Conservation (phyloP, 2,797 vertebrate species). For the Mus caroli region DNA sequence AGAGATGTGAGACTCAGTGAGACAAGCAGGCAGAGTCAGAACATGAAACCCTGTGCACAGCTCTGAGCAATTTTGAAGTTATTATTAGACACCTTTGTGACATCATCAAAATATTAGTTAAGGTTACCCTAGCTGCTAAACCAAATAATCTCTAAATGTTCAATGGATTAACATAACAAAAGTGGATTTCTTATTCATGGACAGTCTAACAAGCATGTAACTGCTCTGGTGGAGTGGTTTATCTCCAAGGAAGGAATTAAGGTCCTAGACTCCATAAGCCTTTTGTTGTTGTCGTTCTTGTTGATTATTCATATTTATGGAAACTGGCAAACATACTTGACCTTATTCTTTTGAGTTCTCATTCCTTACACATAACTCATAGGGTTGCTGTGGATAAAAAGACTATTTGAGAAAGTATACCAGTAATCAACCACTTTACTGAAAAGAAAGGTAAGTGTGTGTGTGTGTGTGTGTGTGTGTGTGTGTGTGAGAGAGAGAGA, state of each 20-base stretch:
- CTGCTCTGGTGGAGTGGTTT: neutral
- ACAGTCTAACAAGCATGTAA: neutral
- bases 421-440: neutral
- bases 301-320: too few relatives aligned
- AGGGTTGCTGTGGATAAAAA: neutral
- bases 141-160: conserved; percentile 29
- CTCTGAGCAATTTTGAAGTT: conserved; percentile 3
- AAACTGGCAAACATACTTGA: too few relatives aligned
- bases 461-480: neutral
- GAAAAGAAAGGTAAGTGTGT: neutral
- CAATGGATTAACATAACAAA: neutral
- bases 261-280: neutral
- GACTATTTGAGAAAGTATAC: neutral
- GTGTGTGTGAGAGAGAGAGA: neutral
- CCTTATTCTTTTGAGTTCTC: neutral
- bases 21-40: neutral
- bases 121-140: neutral
- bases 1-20: neutral
- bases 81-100: conserved; percentile 32
- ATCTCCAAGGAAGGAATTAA: neutral
- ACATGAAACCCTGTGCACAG: neutral
- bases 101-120: conserved; percentile 40
- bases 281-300: too few relatives aligned
- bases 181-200: neutral
- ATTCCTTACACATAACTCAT: neutral